Evolutionary conservation across 2,888 invertebrate genomes (phyloP).

Genomic region (Parelbella ahira): DNA sequence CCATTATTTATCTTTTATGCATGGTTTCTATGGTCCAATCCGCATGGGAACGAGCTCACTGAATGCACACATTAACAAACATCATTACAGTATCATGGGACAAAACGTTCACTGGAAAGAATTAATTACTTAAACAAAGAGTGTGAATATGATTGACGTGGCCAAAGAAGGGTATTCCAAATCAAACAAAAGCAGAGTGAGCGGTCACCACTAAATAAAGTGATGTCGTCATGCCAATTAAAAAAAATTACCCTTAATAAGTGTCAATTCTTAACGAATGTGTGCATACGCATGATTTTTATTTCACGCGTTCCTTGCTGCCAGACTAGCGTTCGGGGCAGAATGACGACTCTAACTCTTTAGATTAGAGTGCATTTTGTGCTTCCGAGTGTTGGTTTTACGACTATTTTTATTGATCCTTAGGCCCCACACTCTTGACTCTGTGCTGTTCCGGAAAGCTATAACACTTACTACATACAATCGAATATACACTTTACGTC

Average conservation of each 20-base stretch:
- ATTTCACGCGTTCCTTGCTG: conserved; percentile 69
- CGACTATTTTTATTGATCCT: conserved; percentile 79
- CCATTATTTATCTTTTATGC: too few relatives aligned
- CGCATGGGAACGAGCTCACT: background rate
- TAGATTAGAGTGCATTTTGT: conserved; percentile 43
- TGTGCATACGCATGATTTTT: conserved; percentile 79
- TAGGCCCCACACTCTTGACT: conserved; percentile 67
- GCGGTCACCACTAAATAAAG: conserved; percentile 63
- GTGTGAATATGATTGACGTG: conserved; percentile 41
- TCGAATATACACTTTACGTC: conserved; percentile 2
- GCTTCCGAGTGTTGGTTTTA: conserved; percentile 43
- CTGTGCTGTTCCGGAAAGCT: conserved; percentile 19
- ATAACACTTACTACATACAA: background rate
- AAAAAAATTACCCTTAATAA: conserved; percentile 78
- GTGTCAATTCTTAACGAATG: conserved; percentile 81
- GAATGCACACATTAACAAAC: conserved; percentile 2
- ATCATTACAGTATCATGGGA: conserved; percentile 2
- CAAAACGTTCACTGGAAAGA: conserved; percentile 14
- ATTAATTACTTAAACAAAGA: conserved; percentile 31
- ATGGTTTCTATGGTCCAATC: too few relatives aligned
- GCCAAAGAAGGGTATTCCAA: conserved; percentile 58
- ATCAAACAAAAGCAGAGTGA: conserved; percentile 64
- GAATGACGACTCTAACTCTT: conserved; percentile 21
- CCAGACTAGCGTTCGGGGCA: conserved; percentile 1
- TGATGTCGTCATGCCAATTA: conserved; percentile 79